phyloP scores from a whole-genome alignment of 2,113 vertebrate genomes.

The Laterallus jamaicensis region DNA sequence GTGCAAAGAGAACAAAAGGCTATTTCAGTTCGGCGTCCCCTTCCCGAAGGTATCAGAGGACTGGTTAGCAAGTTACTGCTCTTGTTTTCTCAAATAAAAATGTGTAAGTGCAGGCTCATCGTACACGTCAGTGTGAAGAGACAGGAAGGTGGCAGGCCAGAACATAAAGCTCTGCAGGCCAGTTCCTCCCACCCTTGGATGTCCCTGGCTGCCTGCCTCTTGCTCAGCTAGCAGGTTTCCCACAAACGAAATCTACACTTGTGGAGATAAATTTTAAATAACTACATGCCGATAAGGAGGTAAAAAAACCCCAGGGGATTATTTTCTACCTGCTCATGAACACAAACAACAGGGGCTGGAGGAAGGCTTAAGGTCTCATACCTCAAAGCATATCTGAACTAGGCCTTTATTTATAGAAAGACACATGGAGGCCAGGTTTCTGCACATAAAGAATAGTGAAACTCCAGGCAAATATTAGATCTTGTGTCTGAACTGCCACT shows the following conservation, averaged over 20 bases:
- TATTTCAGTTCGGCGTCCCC: neutral
- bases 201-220: neutral
- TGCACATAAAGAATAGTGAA: neutral
- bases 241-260: neutral
- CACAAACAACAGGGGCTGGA: neutral
- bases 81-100: neutral
- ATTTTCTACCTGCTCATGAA: neutral
- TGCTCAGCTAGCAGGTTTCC: neutral
- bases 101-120: neutral
- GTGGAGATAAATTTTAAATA: neutral
- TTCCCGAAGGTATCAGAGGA: neutral
- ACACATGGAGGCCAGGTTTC: neutral
- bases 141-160: neutral
- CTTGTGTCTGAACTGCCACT: neutral
- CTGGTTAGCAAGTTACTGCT: neutral
- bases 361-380: neutral
- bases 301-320: neutral
- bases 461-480: neutral
- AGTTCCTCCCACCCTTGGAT: neutral
- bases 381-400: neutral
- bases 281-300: neutral
- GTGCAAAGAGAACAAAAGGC: neutral
- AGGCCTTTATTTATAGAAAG: neutral
- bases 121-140: neutral
- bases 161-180: neutral